phyloP scores from a whole-genome alignment of 2,113 vertebrate genomes.

The Dinomys branickii region DNA sequence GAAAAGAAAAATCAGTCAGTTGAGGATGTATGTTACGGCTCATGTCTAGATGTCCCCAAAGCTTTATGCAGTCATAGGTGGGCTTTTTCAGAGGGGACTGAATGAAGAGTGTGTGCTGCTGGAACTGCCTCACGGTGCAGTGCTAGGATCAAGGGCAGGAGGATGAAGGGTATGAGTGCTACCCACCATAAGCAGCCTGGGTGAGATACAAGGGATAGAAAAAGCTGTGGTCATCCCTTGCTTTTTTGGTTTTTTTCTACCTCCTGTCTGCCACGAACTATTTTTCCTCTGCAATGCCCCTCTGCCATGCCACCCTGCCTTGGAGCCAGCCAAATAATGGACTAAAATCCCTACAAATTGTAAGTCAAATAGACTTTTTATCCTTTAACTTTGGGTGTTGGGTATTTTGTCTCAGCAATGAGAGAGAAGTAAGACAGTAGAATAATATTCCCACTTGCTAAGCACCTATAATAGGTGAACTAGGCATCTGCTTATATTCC shows the following conservation, averaged over 20 bases:
- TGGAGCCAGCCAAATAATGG: not conserved
- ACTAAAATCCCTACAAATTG: not conserved
- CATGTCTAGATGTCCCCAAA: not conserved
- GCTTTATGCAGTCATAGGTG: not conserved
- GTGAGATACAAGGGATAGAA: not conserved
- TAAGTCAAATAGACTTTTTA: not conserved
- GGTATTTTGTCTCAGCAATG: not conserved
- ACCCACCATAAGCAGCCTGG: not conserved
- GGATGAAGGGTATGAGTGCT: not conserved
- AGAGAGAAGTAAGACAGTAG: not conserved
- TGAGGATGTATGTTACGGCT: not conserved
- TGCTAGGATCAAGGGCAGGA: not conserved
- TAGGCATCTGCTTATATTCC: not conserved
- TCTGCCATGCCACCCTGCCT: not conserved
- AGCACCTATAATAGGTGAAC: not conserved
- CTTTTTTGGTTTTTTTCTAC: not conserved
- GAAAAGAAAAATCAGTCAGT: constrained; percentile 24
- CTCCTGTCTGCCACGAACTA: not conserved
- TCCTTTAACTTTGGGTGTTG: not conserved
- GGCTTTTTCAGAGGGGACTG: not conserved
- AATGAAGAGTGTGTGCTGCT: not conserved
- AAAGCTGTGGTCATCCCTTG: not conserved
- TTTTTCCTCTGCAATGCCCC: not conserved
- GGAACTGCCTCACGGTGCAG: not conserved
- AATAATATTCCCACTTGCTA: not conserved